phyloP scores from a whole-genome alignment of 2,113 vertebrate genomes.

The Oreochromis niloticus region DNA sequence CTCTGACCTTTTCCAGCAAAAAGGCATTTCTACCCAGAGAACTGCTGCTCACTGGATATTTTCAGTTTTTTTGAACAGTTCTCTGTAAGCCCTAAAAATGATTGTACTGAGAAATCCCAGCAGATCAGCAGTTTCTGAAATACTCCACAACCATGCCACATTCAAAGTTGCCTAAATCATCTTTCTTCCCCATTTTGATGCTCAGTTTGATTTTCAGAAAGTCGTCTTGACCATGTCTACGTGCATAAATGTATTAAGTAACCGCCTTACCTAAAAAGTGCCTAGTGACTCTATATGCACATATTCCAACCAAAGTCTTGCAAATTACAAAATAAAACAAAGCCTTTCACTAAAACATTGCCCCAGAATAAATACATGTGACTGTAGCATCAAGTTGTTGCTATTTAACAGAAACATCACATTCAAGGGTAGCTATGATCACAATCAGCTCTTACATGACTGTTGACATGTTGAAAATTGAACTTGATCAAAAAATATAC shows the following conservation, averaged over 20 bases:
- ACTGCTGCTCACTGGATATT: not conserved
- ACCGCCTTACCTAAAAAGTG: not conserved
- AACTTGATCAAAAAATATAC: not conserved
- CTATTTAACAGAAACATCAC: not conserved
- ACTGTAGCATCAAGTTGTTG: not conserved
- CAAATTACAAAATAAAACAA: not conserved
- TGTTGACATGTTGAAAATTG: not conserved
- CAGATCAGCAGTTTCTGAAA: not conserved
- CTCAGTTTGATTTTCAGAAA: not conserved
- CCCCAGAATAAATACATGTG: not conserved
- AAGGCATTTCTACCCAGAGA: not conserved
- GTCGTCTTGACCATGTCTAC: not conserved
- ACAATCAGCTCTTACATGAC: not conserved
- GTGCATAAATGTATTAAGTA: not conserved
- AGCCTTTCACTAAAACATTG: not conserved
- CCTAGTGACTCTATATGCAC: not conserved
- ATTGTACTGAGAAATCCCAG: not conserved
- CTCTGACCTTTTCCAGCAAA: not conserved
- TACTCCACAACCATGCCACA: not conserved
- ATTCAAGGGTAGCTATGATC: not conserved
- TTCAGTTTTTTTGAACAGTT: not conserved
- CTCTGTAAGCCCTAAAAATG: not conserved
- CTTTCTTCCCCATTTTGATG: not conserved
- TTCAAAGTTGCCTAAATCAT: not conserved
- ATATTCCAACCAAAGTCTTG: not conserved